Percentiles rank a stretch among this genome's conserved stretches.
Conservation (phyloP, 1,140 invertebrate genomes). For the Arion vulgaris region DNA sequence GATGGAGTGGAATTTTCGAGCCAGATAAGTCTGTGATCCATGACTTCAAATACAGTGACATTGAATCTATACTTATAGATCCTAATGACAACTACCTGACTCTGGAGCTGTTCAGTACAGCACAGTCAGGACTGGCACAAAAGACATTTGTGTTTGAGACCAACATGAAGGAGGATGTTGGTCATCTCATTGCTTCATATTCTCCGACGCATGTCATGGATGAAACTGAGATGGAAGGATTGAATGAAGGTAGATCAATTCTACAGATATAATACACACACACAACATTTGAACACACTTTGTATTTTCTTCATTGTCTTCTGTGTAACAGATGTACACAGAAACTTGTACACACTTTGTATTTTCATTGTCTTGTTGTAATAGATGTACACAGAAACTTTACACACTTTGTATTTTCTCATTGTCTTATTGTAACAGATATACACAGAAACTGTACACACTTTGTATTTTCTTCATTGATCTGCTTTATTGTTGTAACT, state of each 20-base stretch:
- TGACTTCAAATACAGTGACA: slow-evolving; percentile 64
- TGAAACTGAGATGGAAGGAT: slow-evolving; percentile 84
- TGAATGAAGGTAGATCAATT: slow-evolving; percentile 77
- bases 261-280: too few species aligned
- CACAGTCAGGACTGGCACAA: slow-evolving; percentile 78
- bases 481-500: too few species aligned
- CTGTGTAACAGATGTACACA: too few species aligned
- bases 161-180: slow-evolving; percentile 88
- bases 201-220: slow-evolving; percentile 88
- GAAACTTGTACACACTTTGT: too few species aligned
- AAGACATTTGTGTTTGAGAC: slow-evolving; percentile 96
- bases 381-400: too few species aligned
- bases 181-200: slow-evolving; percentile 92
- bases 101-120: slow-evolving; percentile 79
- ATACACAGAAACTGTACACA: too few species aligned
- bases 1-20: slow-evolving; percentile 81
- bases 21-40: slow-evolving; percentile 67
- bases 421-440: too few species aligned
- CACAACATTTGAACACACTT: too few species aligned
- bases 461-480: too few species aligned
- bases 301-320: too few species aligned
- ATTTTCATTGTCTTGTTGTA: too few species aligned
- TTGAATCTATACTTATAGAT: slow-evolving; percentile 83
- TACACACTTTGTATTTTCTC: too few species aligned
- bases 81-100: slow-evolving; percentile 93